A percentile compares a stretch with the other conserved stretches of the same genome.
phyloP scores from a whole-genome alignment of 2,888 invertebrate species.

The Rhopalosiphum nymphaeae region DNA sequence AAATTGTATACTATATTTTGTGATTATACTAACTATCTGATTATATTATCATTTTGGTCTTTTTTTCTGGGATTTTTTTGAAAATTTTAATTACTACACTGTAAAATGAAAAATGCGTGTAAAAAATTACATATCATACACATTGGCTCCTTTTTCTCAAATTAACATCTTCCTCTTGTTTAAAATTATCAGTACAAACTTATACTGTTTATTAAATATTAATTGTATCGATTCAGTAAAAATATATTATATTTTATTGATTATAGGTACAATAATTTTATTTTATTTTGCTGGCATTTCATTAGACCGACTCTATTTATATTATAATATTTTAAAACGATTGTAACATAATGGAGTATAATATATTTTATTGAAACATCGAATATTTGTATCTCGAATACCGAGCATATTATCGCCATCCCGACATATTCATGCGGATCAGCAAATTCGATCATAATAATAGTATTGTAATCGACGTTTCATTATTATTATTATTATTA shows the following conservation, averaged over 20 bases:
- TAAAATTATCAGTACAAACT: neutral
- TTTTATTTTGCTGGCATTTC: neutral
- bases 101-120: neutral
- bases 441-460: neutral
- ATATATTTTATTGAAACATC: neutral
- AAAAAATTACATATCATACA: neutral
- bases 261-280: neutral
- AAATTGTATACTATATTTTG: no score
- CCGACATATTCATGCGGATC: neutral
- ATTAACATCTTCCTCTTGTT: neutral
- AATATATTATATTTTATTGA: neutral
- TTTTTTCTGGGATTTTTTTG: neutral
- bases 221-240: neutral
- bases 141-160: no score
- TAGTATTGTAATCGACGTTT: neutral
- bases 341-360: neutral
- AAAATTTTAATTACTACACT: neutral
- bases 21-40: no score
- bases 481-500: neutral
- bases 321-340: neutral
- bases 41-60: no score
- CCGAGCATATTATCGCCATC: neutral
- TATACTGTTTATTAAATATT: neutral
- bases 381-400: neutral
- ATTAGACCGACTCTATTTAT: neutral